Evolutionary conservation across 2,797 vertebrate species (phyloP), one percentile per base, ranked within the genome.

Genomic region (Sebastes hubbsi): DNA sequence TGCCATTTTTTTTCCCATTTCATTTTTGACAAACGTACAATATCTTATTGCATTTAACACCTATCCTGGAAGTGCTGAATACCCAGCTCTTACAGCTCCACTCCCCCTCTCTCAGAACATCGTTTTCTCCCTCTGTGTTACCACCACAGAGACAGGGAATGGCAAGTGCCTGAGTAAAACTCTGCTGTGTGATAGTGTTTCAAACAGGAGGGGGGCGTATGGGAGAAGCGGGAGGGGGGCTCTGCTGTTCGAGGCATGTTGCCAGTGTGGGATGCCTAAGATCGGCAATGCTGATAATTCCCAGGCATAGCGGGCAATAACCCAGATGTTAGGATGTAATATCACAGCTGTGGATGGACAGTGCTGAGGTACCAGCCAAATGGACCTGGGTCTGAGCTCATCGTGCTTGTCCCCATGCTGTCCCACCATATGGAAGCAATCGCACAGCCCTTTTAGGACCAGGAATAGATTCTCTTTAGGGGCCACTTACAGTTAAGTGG

Each of bases 371-470:
- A 94, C 92, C 92, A 96, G 97, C 98, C 98, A 99, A 98, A 96
- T 96, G 88, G 94, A 89, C 96, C 96, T 93, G 95, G 96, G 94
- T 96, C 95, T 93, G 94, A 96, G 95, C 96, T 94, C 95, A 92
- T 96, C 94, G 95, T 90, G 94, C 95, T 95, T 95, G 96, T 97
- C 97, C 97, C 96, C 98, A 96, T 98, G 97, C 98, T 98, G 97
- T 97, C 97, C 96, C 62, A 96, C 97, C 98, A 99, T 99, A 99
- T 99, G 98, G 98, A 99, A 98, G 96, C 97, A 96, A 98, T 99
- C 98, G 97, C 95, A 93, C 94, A 94, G 96, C 96, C 97, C 95
- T 95, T 97, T 97, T 98, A 98, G 97, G 97, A 97, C 97, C 97
- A 97, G 96, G 95, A 96, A 96, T 96, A 96, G 95, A 96, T 96